phyloP scores from a whole-genome alignment of 2,888 invertebrate species.

The Empis livida region DNA sequence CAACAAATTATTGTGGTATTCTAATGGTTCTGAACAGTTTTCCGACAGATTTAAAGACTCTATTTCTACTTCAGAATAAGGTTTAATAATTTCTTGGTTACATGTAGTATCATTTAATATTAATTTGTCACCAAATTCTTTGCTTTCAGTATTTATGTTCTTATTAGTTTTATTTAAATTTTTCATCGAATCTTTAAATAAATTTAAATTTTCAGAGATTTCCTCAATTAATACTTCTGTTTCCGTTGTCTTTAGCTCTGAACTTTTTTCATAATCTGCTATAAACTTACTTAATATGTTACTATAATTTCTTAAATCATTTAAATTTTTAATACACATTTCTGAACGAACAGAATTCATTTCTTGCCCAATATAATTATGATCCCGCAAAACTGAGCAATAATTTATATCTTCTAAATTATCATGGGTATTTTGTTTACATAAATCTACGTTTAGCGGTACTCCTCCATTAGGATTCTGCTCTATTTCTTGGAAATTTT shows the following conservation, averaged over 20 bases:
- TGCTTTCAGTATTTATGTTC: neutral
- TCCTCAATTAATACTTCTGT: neutral
- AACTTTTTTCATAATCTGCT: neutral
- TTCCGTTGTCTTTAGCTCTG: neutral
- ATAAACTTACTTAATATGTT: neutral
- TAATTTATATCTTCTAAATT: neutral
- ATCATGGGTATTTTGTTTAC: neutral
- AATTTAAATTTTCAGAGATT: neutral
- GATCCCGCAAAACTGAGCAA: neutral
- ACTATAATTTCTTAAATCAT: neutral
- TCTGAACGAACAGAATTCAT: neutral
- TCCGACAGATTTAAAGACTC: too few relatives aligned
- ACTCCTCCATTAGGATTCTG: too few relatives aligned
- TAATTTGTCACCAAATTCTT: too few relatives aligned
- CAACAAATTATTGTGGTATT: too few relatives aligned
- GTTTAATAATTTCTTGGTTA: too few relatives aligned
- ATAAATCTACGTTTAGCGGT: too few relatives aligned
- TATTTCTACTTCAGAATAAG: too few relatives aligned
- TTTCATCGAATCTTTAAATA: neutral
- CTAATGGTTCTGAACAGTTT: too few relatives aligned
- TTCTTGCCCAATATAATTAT: neutral
- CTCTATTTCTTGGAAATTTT: too few relatives aligned
- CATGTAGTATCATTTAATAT: too few relatives aligned
- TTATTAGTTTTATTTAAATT: neutral
- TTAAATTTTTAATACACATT: neutral